Conservation (phyloP, 1,140 invertebrate genomes). For the Ridgeia piscesae region DNA sequence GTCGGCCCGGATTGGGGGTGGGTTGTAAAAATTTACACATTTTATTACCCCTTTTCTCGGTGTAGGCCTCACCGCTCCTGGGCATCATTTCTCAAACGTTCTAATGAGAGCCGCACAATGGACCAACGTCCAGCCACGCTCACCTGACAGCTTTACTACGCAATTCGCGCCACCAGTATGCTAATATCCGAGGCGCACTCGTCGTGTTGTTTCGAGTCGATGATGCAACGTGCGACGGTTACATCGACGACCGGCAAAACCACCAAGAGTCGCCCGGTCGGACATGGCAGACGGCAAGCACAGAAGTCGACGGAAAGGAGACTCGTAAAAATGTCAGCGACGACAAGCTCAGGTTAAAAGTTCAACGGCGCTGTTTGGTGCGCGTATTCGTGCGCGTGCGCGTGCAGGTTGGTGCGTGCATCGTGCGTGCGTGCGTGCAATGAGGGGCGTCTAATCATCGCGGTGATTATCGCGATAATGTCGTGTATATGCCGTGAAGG, state of each 20-base stretch:
- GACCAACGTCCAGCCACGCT: neutral
- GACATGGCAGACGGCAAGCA: neutral
- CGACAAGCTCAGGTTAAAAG: neutral
- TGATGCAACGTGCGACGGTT: neutral
- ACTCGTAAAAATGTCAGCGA: neutral
- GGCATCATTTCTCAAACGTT: neutral
- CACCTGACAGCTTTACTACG: neutral
- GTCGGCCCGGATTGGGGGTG: neutral
- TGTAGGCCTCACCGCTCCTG: neutral
- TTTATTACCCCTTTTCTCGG: neutral
- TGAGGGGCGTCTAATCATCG: neutral
- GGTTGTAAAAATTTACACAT: conserved; percentile 6
- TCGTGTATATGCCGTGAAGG: no score
- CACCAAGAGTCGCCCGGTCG: neutral
- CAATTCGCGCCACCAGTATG: neutral
- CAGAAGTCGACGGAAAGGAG: neutral
- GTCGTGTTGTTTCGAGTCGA: neutral
- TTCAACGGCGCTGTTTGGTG: neutral
- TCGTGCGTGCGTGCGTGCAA: neutral
- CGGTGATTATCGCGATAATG: neutral
- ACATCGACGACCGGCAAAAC: neutral
- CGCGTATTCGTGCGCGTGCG: neutral
- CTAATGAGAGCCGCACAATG: neutral
- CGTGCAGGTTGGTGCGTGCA: neutral
- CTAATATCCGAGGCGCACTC: neutral